A percentile compares a stretch with the other conserved stretches of the same genome.
phyloP scores from a whole-genome alignment of 2,797 vertebrate species.

The Lepilemur ruficaudatus region DNA sequence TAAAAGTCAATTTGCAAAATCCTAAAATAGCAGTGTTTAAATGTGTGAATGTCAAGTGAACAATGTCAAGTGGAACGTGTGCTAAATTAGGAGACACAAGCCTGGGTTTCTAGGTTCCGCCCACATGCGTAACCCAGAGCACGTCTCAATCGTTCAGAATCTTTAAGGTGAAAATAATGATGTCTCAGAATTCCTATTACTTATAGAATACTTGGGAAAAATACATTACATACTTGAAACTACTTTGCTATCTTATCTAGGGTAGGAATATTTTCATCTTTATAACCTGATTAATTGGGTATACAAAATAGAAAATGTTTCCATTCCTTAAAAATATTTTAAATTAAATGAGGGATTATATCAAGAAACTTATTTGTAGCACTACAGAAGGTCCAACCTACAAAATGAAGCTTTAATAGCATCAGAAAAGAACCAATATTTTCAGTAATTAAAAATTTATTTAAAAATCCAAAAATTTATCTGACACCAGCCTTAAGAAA shows the following conservation, averaged over 20 bases:
- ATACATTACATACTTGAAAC: not conserved
- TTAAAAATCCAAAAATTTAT: not conserved
- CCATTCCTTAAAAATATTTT: not conserved
- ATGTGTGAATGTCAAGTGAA: not conserved
- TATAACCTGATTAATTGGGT: not conserved
- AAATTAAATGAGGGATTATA: not conserved
- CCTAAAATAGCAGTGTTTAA: constrained; percentile 44
- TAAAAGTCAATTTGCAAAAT: constrained; percentile 44
- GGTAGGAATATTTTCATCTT: not conserved
- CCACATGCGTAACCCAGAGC: not conserved
- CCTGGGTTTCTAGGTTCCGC: not conserved
- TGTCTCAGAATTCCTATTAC: not conserved
- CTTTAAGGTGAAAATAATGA: not conserved
- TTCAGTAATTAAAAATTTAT: not conserved
- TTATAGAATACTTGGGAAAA: not conserved
- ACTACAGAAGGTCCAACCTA: not conserved
- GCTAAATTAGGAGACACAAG: not conserved
- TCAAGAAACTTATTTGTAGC: constrained; percentile 6
- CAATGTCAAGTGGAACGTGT: not conserved
- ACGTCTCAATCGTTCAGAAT: not conserved
- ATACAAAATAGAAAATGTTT: constrained; percentile 29
- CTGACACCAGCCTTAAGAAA: not conserved
- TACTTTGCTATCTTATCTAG: not conserved
- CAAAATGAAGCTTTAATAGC: not conserved
- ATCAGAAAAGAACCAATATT: constrained; percentile 21